Evolutionary conservation across 2,113 vertebrate genomes (phyloP).

Genomic region (Micromys minutus): DNA sequence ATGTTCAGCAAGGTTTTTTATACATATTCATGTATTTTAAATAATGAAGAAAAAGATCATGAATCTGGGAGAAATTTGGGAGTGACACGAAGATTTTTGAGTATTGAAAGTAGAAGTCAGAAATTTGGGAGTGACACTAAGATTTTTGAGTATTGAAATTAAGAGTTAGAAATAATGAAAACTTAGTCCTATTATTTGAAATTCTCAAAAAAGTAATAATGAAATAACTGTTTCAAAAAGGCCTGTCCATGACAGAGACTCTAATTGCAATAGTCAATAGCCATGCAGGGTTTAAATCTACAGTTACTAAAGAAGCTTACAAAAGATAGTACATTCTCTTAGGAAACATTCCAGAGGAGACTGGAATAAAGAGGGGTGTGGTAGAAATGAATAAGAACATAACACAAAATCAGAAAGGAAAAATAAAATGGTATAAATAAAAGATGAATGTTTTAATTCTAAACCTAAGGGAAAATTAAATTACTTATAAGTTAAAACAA

Average conservation of each 20-base stretch:
- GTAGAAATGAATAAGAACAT: neutral
- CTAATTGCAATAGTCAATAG: neutral
- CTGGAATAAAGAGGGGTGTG: neutral
- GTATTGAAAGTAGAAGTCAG: neutral
- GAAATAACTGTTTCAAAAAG: neutral
- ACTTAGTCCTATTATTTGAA: neutral
- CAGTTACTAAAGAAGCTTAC: no score
- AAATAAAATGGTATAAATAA: neutral
- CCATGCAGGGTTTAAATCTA: neutral
- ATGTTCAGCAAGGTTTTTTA: neutral
- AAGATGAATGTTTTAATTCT: conserved; percentile 7
- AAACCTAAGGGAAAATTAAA: conserved; percentile 34
- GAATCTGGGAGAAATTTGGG: neutral
- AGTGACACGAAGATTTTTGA: neutral
- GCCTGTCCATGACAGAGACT: neutral
- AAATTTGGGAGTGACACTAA: neutral
- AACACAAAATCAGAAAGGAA: neutral
- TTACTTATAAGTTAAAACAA: conserved; percentile 3
- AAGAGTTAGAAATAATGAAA: neutral
- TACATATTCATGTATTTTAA: no score
- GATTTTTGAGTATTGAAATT: neutral
- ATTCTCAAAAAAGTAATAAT: neutral
- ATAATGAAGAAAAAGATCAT: neutral
- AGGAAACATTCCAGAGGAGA: neutral
- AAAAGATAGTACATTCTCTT: neutral